Percentiles rank a stretch among this genome's conserved stretches.
phyloP scores from a whole-genome alignment of 2,888 invertebrate genomes.

The Eupithecia insigniata region DNA sequence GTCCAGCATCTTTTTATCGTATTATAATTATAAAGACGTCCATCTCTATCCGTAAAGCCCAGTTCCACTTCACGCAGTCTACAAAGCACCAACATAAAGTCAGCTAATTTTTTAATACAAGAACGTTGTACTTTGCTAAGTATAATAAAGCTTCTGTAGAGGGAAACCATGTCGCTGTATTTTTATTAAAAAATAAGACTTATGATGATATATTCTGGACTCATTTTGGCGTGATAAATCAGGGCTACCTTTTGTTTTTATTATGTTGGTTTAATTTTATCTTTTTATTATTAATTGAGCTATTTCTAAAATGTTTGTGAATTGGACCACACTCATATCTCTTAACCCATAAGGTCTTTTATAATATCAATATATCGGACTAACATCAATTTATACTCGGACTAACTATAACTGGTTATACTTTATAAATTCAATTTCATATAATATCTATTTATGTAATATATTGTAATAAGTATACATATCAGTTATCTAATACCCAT shows the following conservation, averaged over 20 bases:
- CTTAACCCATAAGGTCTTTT: too few species aligned
- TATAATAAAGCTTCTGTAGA: conserved; percentile 43
- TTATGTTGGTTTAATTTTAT: not conserved
- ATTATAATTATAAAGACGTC: not conserved
- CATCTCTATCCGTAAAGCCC: conserved; percentile 16
- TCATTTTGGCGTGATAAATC: conserved; percentile 28
- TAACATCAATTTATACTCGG: too few species aligned
- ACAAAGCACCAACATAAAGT: conserved; percentile 30
- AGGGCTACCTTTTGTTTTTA: conserved; percentile 16
- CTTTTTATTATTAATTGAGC: conserved; percentile 7
- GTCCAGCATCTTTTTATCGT: too few species aligned
- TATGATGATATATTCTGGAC: conserved; percentile 29
- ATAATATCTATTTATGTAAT: too few species aligned
- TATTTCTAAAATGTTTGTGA: not conserved
- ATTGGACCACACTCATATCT: not conserved
- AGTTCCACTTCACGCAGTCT: conserved; percentile 33
- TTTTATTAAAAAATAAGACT: conserved; percentile 34
- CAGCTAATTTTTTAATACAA: conserved; percentile 41
- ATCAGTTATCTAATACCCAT: too few species aligned
- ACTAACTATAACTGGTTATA: too few species aligned
- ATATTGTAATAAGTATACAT: too few species aligned
- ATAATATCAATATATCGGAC: too few species aligned
- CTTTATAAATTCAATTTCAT: too few species aligned
- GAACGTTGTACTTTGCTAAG: conserved; percentile 37
- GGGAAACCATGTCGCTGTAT: conserved; percentile 44